These are phyloP conservation scores for Fulmarus glacialis DNA, from an alignment of 2,113 vertebrate species.

Conservation along the genomic window DNA sequence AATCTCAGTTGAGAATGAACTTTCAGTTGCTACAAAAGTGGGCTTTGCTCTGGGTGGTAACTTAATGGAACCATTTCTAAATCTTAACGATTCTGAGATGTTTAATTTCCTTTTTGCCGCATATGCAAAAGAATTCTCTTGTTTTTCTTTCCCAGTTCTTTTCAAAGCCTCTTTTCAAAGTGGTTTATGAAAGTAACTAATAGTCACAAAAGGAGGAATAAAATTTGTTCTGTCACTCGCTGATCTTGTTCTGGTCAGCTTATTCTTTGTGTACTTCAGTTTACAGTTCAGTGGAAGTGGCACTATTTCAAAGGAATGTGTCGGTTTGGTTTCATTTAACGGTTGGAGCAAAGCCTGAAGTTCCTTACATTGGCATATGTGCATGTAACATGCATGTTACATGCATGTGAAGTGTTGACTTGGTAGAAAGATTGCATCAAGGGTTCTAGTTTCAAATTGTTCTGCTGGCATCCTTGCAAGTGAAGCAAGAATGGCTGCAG, in stretches of 20 bases:
- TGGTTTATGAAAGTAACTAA: background rate
- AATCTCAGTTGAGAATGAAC: background rate
- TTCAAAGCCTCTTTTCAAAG: background rate
- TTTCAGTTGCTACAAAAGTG: background rate
- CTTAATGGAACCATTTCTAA: background rate
- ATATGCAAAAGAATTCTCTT: background rate
- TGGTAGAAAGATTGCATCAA: background rate
- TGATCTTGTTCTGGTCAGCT: background rate
- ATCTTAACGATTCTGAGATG: background rate
- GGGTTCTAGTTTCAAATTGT: background rate
- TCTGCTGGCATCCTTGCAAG: background rate
- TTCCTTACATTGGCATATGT: background rate
- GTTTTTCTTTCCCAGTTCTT: background rate
- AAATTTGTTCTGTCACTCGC: background rate
- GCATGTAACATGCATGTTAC: accelerated
- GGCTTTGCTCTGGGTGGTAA: background rate
- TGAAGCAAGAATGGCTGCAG: background rate
- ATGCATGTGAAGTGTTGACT: background rate
- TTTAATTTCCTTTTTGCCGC: background rate
- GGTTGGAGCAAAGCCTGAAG: background rate
- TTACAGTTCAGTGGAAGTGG: background rate
- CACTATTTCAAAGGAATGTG: background rate
- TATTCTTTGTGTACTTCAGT: background rate
- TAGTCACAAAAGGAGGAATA: background rate
- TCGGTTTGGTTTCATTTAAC: background rate